Conservation (phyloP, 2,888 invertebrate species). For the Pollenia amentaria region DNA sequence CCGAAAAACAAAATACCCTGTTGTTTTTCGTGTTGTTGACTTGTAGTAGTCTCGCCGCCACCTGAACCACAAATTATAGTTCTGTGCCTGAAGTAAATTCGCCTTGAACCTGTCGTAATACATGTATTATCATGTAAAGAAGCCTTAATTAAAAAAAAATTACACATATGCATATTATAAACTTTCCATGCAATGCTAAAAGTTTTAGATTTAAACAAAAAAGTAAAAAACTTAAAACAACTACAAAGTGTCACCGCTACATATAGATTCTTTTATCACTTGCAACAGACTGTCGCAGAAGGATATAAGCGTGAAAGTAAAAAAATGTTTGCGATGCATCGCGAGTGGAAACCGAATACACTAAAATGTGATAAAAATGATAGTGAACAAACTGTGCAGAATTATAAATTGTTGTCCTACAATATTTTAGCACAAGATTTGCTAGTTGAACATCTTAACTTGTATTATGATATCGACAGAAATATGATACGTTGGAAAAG, state of each 20-base stretch:
- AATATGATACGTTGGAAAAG: constrained; percentile 88
- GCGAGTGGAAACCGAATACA: constrained; percentile 54
- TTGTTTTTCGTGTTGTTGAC: too few relatives aligned
- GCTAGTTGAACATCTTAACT: constrained; percentile 89
- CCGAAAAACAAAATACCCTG: too few relatives aligned
- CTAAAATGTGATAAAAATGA: background rate
- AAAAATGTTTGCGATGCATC: constrained; percentile 51
- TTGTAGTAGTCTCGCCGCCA: too few relatives aligned
- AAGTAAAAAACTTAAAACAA: too few relatives aligned
- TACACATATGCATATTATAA: too few relatives aligned
- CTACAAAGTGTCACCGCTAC: background rate
- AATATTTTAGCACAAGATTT: constrained; percentile 95
- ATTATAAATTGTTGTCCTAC: constrained; percentile 91
- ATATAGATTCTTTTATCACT: background rate
- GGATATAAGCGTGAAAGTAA: background rate
- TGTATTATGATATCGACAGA: constrained; percentile 88
- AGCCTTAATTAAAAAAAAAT: too few relatives aligned
- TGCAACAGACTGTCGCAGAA: background rate
- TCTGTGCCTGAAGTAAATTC: too few relatives aligned
- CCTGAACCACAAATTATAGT: too few relatives aligned
- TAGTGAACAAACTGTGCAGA: background rate
- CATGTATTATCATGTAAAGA: too few relatives aligned
- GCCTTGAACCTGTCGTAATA: too few relatives aligned
- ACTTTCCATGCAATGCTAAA: too few relatives aligned
- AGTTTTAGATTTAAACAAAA: too few relatives aligned